Base-by-base conservation (phyloP, 2,113 vertebrate species). In the Aleadryas rufinucha region DNA sequence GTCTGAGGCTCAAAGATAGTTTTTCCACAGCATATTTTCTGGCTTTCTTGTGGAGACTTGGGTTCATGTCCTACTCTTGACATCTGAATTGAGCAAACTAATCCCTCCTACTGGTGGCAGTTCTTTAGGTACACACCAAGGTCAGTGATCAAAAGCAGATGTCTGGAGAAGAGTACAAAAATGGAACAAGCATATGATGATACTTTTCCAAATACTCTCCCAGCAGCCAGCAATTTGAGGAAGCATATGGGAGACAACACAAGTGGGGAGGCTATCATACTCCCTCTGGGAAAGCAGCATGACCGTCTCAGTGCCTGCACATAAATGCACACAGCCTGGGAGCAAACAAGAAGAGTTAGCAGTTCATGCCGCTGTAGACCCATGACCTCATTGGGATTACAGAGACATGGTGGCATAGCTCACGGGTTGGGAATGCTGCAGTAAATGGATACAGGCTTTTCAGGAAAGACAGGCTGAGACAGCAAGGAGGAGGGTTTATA, bases 361-460 rank as follows among this genome's bases (percentile, higher is more conserved):
- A 47, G 69, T 22, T 71, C 52, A 11, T 54, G 39, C 16, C 35
- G 41, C 15, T 69, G 19, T 17, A 69, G 63, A 84, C 30, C 33
- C 78, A 18, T 47, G 69, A 82, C 44, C 42, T 74, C 78, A 33
- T 0, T 79, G 74, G 81, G 49, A 68, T 91, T 82, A 30, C 66
- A 89, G 81, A 59, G 54, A 41, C 53, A 10, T 42, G 53, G 49
- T 91, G 78, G 70, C 66, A 33, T n/a, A 71, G 49, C 65, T 96
- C 70, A 79, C 3, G 26, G n/a, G 44, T 69, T 7, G 7, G 53
- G 84, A 85, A 84, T 85, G 84, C 57, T 85, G 53, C 57, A 60
- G 41, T 27, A 54, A 91, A 37, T 4, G 28, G 65, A 44, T 85
- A 90, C 92, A 91, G 82, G 87, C 69, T 96, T 95, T 96, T 95